A percentile compares a stretch with the other conserved stretches of the same genome.
Conservation (phyloP, 2,888 invertebrate genomes). For the Melinopterus prodromus region DNA sequence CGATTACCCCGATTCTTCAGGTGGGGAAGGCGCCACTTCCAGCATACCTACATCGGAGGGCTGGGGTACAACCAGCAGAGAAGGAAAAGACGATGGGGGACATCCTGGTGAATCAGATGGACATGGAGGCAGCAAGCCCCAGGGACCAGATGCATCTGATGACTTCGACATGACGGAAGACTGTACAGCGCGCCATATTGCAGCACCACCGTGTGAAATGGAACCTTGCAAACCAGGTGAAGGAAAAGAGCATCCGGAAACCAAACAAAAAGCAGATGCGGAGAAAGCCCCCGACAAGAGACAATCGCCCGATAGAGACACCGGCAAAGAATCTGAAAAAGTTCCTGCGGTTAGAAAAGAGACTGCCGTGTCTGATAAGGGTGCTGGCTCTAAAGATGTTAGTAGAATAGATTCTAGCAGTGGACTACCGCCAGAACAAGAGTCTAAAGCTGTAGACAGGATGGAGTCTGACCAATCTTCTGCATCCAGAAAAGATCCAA, state of each 20-base stretch:
- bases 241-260: neutral
- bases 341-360: neutral
- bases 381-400: too few relatives aligned
- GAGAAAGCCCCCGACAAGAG: neutral
- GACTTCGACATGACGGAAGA: conserved; percentile 14
- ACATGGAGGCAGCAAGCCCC: neutral
- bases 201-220: conserved; percentile 14
- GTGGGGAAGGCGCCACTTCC: neutral
- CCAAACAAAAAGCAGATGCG: neutral
- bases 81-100: neutral
- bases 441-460: neutral
- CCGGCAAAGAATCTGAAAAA: too few relatives aligned
- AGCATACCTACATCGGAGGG: neutral
- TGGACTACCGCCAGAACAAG: too few relatives aligned
- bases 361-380: neutral
- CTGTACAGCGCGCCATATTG: neutral
- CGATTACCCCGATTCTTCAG: neutral
- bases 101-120: neutral
- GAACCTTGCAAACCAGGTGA: neutral
- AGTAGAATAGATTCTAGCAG: too few relatives aligned
- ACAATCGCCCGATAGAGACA: neutral
- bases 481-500: neutral
- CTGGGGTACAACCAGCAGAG: neutral
- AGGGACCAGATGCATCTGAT: neutral
- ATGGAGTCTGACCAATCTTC: neutral